phyloP scores from a whole-genome alignment of 2,888 invertebrate species.

The Oxytorus armatus region DNA sequence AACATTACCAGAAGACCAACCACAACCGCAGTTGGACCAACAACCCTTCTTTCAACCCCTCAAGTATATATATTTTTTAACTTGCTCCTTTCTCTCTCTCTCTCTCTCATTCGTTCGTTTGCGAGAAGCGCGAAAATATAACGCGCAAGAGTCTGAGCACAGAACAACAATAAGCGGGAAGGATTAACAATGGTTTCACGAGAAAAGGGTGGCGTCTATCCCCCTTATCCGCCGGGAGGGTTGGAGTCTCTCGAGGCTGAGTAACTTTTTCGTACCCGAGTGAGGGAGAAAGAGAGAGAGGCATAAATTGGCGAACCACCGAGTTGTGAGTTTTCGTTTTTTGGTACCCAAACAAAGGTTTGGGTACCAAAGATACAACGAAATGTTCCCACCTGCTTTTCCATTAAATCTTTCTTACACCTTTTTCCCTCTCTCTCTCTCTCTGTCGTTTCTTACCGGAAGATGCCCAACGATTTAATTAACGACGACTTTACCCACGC shows the following conservation, averaged over 20 bases:
- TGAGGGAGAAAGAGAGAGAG: slow-evolving; percentile 5
- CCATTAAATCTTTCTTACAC: slow-evolving; percentile 18
- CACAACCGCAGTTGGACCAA: slow-evolving; percentile 25
- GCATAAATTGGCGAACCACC: slow-evolving; percentile 38
- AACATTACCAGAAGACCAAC: slow-evolving; percentile 15
- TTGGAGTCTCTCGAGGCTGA: too few species aligned
- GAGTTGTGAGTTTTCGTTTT: slow-evolving; percentile 47
- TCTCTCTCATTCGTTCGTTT: neutral
- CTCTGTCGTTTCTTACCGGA: neutral
- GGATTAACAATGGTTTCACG: slow-evolving; percentile 63
- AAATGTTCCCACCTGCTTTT: slow-evolving; percentile 28
- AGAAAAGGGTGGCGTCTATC: slow-evolving; percentile 29
- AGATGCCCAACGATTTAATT: slow-evolving; percentile 46
- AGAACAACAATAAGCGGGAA: slow-evolving; percentile 65
- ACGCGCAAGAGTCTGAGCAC: slow-evolving; percentile 10
- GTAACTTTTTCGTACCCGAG: too few species aligned
- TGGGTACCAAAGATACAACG: slow-evolving; percentile 31
- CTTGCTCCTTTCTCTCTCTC: neutral
- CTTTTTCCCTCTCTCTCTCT: neutral
- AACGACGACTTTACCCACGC: slow-evolving; percentile 26
- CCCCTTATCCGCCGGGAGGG: too few species aligned
- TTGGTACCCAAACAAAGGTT: too few species aligned
- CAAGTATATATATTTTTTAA: neutral
- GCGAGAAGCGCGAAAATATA: slow-evolving; percentile 32
- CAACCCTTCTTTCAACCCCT: too few species aligned